Evolutionary conservation across 2,113 vertebrate genomes (phyloP).

Genomic region (Thomomys bottae): DNA sequence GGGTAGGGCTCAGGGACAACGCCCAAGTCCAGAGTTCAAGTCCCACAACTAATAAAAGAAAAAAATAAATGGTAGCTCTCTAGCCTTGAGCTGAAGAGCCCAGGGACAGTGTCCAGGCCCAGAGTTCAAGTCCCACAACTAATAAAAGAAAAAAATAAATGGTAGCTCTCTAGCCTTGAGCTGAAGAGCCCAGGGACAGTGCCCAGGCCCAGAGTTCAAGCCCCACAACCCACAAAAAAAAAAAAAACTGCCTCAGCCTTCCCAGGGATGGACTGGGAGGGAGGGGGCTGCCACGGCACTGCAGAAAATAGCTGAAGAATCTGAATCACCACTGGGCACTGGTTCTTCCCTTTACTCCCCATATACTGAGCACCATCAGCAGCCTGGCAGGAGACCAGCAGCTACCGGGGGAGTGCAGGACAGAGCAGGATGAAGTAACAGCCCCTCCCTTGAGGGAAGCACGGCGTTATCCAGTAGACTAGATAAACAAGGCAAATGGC

Average conservation of each 20-base stretch:
- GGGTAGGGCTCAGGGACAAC: too few species aligned
- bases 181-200: too few species aligned
- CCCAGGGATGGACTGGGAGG: not conserved
- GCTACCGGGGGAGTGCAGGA: not conserved
- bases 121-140: too few species aligned
- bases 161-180: too few species aligned
- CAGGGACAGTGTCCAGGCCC: too few species aligned
- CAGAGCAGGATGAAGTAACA: slow-evolving; percentile 1
- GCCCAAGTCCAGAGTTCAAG: too few species aligned
- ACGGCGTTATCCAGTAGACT: slow-evolving; percentile 27
- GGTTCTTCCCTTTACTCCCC: slow-evolving; percentile 6
- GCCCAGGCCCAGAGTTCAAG: too few species aligned
- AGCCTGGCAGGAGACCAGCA: slow-evolving; percentile 52
- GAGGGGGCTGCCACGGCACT: not conserved
- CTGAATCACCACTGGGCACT: slow-evolving; percentile 30
- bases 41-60: too few species aligned
- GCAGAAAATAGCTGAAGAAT: not conserved
- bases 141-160: too few species aligned
- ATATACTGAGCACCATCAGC: not conserved
- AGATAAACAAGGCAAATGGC: slow-evolving; percentile 46
- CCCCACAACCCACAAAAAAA: too few species aligned
- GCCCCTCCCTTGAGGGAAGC: not conserved
- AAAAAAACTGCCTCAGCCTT: not conserved
- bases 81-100: too few species aligned
- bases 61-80: too few species aligned